Conservation (phyloP, 92 coral and sea anemone species). For the Phenganax marumi region DNA sequence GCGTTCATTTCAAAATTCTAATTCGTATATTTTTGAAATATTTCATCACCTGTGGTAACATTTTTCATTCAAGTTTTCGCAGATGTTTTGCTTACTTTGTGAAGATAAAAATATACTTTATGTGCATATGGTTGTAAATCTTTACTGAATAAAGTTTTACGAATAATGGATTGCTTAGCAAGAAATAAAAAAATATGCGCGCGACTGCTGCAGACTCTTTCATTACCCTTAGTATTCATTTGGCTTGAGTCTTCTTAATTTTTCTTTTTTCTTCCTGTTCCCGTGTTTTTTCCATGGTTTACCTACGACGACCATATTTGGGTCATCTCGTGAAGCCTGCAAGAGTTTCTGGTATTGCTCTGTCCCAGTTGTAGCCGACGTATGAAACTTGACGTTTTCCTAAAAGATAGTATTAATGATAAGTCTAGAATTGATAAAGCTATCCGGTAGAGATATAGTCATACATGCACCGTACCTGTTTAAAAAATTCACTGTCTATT, state of each 20-base stretch:
- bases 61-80: background rate
- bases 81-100: background rate
- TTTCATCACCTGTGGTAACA: too few relatives aligned
- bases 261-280: constrained; percentile 83
- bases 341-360: constrained; percentile 58
- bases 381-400: constrained; percentile 52
- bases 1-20: too few relatives aligned
- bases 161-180: too few relatives aligned
- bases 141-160: background rate
- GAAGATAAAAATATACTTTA: too few relatives aligned
- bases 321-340: constrained; percentile 38
- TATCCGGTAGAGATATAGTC: background rate
- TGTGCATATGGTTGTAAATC: background rate
- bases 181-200: too few relatives aligned
- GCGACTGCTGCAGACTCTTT: background rate
- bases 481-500: constrained; percentile 75
- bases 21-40: too few relatives aligned
- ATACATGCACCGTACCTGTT: constrained; percentile 57
- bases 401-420: constrained; percentile 10
- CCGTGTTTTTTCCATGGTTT: constrained; percentile 96
- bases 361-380: constrained; percentile 42
- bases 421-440: background rate
- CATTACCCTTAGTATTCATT: background rate
- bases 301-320: constrained; percentile 11
- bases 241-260: constrained; percentile 67